Evolutionary conservation across 37 sponge, comb jelly and placozoan genomes (phyloP).

Genomic region (Chondrosia reniformis): DNA sequence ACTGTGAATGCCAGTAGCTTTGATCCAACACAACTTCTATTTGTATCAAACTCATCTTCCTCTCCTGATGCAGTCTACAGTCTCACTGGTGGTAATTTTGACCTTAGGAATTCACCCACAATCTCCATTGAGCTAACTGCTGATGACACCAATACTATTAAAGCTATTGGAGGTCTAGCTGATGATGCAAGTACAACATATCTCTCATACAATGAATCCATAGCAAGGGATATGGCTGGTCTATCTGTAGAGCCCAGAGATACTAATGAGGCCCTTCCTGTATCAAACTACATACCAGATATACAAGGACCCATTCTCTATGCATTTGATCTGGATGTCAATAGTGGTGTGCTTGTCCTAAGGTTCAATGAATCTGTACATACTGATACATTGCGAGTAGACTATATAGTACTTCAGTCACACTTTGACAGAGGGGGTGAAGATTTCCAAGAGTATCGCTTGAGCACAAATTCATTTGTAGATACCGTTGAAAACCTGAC

Average conservation of each 20-base stretch:
- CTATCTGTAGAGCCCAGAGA: constrained; percentile 37
- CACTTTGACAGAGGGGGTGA: constrained; percentile 6
- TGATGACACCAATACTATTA: constrained; percentile 74
- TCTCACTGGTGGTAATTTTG: constrained; percentile 46
- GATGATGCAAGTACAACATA: constrained; percentile 46
- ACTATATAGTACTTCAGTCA: constrained; percentile 53
- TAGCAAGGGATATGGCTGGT: constrained; percentile 65
- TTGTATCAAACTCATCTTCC: neutral
- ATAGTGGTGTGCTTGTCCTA: constrained; percentile 64
- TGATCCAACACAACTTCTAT: constrained; percentile 36
- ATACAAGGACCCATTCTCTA: constrained; percentile 40
- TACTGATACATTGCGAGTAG: constrained; percentile 33
- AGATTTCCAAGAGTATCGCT: constrained; percentile 27
- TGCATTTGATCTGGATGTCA: constrained; percentile 69
- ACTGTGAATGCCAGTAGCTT: constrained; percentile 66
- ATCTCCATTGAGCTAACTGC: constrained; percentile 40
- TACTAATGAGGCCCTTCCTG: constrained; percentile 17
- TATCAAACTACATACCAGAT: constrained; percentile 46
- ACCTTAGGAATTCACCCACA: constrained; percentile 35
- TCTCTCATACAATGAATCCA: constrained; percentile 33
- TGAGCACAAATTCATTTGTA: constrained; percentile 2
- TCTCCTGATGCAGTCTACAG: constrained; percentile 27
- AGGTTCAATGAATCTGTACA: constrained; percentile 84
- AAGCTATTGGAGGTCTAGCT: constrained; percentile 50
- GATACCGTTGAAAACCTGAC: constrained; percentile 34